Base-by-base conservation (phyloP, 2,888 invertebrate genomes). In the Unio delphinus region DNA sequence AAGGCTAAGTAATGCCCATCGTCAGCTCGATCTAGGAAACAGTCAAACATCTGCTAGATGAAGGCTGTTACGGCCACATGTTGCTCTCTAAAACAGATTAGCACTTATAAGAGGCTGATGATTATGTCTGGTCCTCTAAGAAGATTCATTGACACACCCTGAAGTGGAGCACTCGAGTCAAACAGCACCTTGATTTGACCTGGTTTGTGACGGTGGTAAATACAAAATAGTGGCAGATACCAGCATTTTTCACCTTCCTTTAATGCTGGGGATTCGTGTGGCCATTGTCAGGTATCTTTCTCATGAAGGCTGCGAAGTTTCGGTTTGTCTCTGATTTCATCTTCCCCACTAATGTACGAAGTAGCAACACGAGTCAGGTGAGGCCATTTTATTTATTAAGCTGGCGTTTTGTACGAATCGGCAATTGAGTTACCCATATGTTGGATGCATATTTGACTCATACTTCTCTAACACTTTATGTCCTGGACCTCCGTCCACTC, bases 391-490 rank as follows among this genome's bases (percentile, higher is more conserved):
- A 11, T 45, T 45, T 45, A 11, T 45, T 45, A 30, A 67, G 54
- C 18, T 7, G 34, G 20, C 11, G 30, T 26, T 69, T 65, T 55
- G 20, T 18, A 34, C 65, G 67, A 59, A 76, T 74, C 8, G 69
- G 71, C 18, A 76, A 55, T 3, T 69, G 76, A 26, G 72, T 73
- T 17, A 65, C 58, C 71, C 69, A 76, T 18, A 62, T 58, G 7
- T 34, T 34, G 30, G 30, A 34, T 7, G 0, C 30, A 34, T 7
- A 26, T 62, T 65, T n/a, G 67, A 60, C 3, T 67, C 60, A 56
- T 65, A 56, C 23, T 28, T 15, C 34, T 30, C 20, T 59, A 67
- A 69, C 20, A 73, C 8, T 30, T 1, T 34, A 34, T 34, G 4
- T 7, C 30, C 30, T 34, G 7, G 30, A 34, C 30, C 7, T 34